These are phyloP conservation scores for Gymnocephalus cernua DNA, from an alignment of 2,113 vertebrate species.

Conservation along the genomic window DNA sequence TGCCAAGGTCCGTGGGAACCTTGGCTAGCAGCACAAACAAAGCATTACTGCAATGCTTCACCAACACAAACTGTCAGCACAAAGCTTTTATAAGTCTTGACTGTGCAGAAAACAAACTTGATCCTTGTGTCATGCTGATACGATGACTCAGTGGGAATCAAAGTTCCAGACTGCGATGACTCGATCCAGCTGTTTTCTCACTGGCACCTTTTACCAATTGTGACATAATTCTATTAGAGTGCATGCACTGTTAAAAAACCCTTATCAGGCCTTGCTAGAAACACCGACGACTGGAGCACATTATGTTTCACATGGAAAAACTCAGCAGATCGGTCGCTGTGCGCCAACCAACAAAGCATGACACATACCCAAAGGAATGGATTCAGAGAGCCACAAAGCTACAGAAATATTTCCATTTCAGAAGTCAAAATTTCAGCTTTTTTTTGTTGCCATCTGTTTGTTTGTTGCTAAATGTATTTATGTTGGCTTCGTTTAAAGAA, in stretches of 20 bases:
- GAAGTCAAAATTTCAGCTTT: slow-evolving; percentile 20
- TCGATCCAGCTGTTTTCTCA: slow-evolving; percentile 32
- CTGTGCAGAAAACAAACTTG: slow-evolving; percentile 40
- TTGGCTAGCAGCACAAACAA: slow-evolving; percentile 29
- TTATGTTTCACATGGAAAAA: slow-evolving; percentile 20
- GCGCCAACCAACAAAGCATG: slow-evolving; percentile 17
- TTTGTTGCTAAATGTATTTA: slow-evolving; percentile 50
- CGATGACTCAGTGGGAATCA: slow-evolving; percentile 35
- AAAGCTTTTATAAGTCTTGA: slow-evolving; percentile 22
- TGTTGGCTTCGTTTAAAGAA: neutral
- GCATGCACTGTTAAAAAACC: slow-evolving; percentile 14
- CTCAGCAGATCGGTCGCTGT: neutral
- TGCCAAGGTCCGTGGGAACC: slow-evolving; percentile 39
- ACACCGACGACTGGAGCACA: slow-evolving; percentile 33
- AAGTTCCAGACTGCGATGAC: neutral
- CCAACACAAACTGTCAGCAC: slow-evolving; percentile 25
- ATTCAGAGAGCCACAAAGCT: neutral
- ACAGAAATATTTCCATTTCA: slow-evolving; percentile 33
- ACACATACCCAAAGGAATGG: slow-evolving; percentile 5
- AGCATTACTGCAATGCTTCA: slow-evolving; percentile 30
- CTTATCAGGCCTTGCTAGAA: slow-evolving; percentile 27
- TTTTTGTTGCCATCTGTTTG: slow-evolving; percentile 47
- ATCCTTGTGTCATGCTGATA: slow-evolving; percentile 18
- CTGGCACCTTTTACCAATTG: slow-evolving; percentile 40
- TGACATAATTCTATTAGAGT: slow-evolving; percentile 36